Evolutionary conservation across 2,113 vertebrate genomes (phyloP).

Genomic region (Condylura cristata): DNA sequence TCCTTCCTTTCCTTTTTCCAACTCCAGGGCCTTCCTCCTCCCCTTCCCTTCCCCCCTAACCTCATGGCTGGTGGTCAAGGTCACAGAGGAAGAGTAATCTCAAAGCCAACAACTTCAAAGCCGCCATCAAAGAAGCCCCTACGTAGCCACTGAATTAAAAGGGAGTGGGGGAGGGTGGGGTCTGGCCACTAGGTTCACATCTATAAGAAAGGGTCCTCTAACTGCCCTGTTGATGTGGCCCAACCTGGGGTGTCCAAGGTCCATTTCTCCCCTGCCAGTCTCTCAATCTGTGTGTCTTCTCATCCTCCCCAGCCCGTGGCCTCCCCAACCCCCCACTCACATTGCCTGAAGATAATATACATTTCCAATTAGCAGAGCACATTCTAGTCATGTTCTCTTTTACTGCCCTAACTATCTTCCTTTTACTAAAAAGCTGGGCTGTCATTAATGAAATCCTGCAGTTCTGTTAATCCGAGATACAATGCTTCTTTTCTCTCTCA

Average conservation of each 20-base stretch:
- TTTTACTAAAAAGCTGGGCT: constrained; percentile 86
- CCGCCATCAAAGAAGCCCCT: constrained; percentile 78
- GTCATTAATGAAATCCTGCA: constrained; percentile 89
- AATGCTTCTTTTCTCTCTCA: constrained; percentile 87
- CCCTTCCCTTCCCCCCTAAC: constrained; percentile 61
- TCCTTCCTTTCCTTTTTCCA: constrained; percentile 66
- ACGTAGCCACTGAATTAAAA: constrained; percentile 73
- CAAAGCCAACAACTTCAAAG: constrained; percentile 83
- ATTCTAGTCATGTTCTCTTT: constrained; percentile 89
- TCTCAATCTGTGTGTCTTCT: constrained; percentile 1
- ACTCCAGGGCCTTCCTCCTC: constrained; percentile 23
- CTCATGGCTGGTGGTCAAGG: constrained; percentile 83
- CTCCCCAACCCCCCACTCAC: constrained; percentile 20
- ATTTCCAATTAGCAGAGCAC: constrained; percentile 87
- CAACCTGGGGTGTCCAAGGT: constrained; percentile 40
- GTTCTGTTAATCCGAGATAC: constrained; percentile 88
- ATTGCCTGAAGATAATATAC: constrained; percentile 85
- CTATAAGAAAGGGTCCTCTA: constrained; percentile 67
- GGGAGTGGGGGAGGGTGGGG: constrained; percentile 72
- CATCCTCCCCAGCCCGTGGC: not conserved
- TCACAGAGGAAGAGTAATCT: constrained; percentile 83
- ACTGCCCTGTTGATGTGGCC: constrained; percentile 47
- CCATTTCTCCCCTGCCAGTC: constrained; percentile 18
- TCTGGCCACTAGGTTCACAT: constrained; percentile 41
- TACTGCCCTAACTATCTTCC: constrained; percentile 88